Base-by-base conservation (phyloP, 1,140 invertebrate genomes). In the Atta cephalotes region DNA sequence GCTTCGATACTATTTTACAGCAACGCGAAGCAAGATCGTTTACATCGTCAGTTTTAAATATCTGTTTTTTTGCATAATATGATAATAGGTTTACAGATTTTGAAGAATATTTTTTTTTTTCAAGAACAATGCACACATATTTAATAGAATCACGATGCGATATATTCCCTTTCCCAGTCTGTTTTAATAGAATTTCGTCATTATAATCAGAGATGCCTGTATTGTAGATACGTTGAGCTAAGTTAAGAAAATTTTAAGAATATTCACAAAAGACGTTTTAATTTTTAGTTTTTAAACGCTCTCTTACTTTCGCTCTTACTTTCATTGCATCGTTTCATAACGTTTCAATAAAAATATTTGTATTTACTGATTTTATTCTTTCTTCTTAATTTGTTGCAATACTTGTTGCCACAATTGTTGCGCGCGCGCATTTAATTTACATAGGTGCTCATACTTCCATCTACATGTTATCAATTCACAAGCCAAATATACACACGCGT, bases 401-500 rank as follows among this genome's bases (percentile, higher is more conserved):
- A 70, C 25, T 25, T 56, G 28, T 70, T 66, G 51, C 62, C 14
- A n/a, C 81, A 74, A 74, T 80, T 70, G 25, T 78, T 56, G 62
- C 53, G 39, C 25, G 39, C 25, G 70, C 53, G 66, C 28, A n/a
- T 51, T 63, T 49, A 82, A 74, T 58, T 82, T 31, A 53, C 28
- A 62, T 63, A 84, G 39, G 76, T 49, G 45, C 80, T 74, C 70
- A 58, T 84, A 84, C 80, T 84, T 84, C 70, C 80, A 84, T 76
- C 70, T 84, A 12, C 80, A 62, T 84, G 56, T 84, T 84, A 51
- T 84, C 70, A 71, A 84, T 39, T 84, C 70, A 76, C 80, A 84
- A 84, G 70, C 80, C 80, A 84, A 84, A 84, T 84, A 84, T 82
- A 82, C 58, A 84, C 56, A 62, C 45, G 80, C 80, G 70, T 84